A percentile compares a stretch with the other conserved stretches of the same genome.
Evolutionary conservation across 2,797 vertebrate genomes (phyloP).

Genomic region (Carapus acus): DNA sequence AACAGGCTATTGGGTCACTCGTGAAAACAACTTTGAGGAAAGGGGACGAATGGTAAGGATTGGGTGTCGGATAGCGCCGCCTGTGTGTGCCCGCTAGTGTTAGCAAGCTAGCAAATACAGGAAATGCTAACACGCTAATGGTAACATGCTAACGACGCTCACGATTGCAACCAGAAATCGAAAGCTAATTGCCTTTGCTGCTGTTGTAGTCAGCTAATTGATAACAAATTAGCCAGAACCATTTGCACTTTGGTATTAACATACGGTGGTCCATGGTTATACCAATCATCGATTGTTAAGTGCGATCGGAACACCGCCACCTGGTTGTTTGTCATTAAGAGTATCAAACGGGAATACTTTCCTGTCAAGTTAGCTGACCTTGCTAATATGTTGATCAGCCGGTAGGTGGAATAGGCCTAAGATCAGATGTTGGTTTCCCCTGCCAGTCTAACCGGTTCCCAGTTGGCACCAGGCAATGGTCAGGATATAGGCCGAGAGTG

Average conservation of each 20-base stretch:
- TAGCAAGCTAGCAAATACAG: slow-evolving; percentile 45
- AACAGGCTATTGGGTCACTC: slow-evolving; percentile 74
- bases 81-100: slow-evolving; percentile 16
- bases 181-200: slow-evolving; percentile 31
- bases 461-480: background rate
- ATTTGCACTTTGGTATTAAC: no score
- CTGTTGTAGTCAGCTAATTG: slow-evolving; percentile 35
- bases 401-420: slow-evolving; percentile 42
- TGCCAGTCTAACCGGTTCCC: slow-evolving; percentile 31
- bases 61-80: background rate
- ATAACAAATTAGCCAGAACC: slow-evolving; percentile 36
- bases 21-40: slow-evolving; percentile 74
- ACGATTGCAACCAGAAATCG: slow-evolving; percentile 20
- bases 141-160: slow-evolving; percentile 29
- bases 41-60: slow-evolving; percentile 77
- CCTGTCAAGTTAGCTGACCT: slow-evolving; percentile 25
- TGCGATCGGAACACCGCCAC: background rate
- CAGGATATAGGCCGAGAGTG: slow-evolving; percentile 5
- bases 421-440: slow-evolving; percentile 12
- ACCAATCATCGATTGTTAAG: fast-evolving
- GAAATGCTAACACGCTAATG: slow-evolving; percentile 57
- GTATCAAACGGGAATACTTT: background rate
- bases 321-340: background rate
- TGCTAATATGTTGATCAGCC: slow-evolving; percentile 34
- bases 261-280: no score